Percentiles rank a stretch among this genome's conserved stretches.
phyloP scores from a whole-genome alignment of 2,113 vertebrate species.

The western clawed frog (Xenopus tropicalis) region UCB_Xtro_10.0 CM004448.2:89843001-89843500 shows the following conservation, averaged over 20 bases:
- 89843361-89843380: constrained; percentile 40
- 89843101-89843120: constrained; percentile 95
- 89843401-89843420: constrained; percentile 32
- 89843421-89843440: constrained; percentile 34
- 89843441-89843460: constrained; percentile 27
- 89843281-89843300: constrained; percentile 50
- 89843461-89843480: constrained; percentile 6
- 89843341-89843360: constrained; percentile 69
- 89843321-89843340: constrained; percentile 57
- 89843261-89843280: constrained; percentile 61
- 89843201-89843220: constrained; percentile 83
- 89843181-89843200: constrained; percentile 85
- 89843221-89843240: constrained; percentile 62
- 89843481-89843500: constrained; percentile 24
- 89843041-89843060: constrained; percentile 87
- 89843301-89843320: constrained; percentile 32
- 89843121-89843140: constrained; percentile 79
- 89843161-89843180: constrained; percentile 93
- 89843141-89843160: constrained; percentile 73
- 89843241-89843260: constrained; percentile 66
- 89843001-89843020: constrained; percentile 96
- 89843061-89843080: constrained; percentile 89
- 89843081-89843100: constrained; percentile 88
- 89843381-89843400: constrained; percentile 44
- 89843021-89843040: constrained; percentile 85